phyloP scores from a whole-genome alignment of 2,888 invertebrate species.

The Hanleya hanleyi region DNA sequence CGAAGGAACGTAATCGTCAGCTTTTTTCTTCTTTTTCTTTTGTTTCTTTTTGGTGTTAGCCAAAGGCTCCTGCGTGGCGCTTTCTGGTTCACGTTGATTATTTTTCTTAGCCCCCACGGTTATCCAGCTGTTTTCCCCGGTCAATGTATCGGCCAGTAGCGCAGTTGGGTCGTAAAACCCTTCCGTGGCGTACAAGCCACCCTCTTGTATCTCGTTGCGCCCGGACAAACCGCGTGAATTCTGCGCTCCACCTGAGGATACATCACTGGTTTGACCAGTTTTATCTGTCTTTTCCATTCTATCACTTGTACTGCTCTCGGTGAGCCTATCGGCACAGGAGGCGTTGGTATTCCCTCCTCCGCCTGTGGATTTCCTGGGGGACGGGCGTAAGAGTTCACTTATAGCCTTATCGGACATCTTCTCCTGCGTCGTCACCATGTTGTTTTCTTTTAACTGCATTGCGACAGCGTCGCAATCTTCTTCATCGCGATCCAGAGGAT shows the following conservation, averaged over 20 bases:
- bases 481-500: background rate
- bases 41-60: background rate
- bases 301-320: too few relatives aligned
- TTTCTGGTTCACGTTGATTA: background rate
- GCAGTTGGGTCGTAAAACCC: background rate
- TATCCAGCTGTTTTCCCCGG: background rate
- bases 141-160: background rate
- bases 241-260: background rate
- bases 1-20: background rate
- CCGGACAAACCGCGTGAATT: background rate
- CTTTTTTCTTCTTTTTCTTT: background rate
- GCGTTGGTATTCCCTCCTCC: too few relatives aligned
- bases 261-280: too few relatives aligned
- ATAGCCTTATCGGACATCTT: too few relatives aligned
- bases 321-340: too few relatives aligned
- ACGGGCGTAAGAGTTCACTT: too few relatives aligned
- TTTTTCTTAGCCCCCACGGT: background rate
- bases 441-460: too few relatives aligned
- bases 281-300: too few relatives aligned
- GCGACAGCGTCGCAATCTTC: too few relatives aligned
- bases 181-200: background rate
- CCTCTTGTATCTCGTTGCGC: background rate
- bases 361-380: too few relatives aligned
- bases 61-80: background rate
- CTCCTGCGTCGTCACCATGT: too few relatives aligned